Evolutionary conservation across 2,113 vertebrate genomes (phyloP).

Genomic region (Pangasianodon hypophthalmus): DNA sequence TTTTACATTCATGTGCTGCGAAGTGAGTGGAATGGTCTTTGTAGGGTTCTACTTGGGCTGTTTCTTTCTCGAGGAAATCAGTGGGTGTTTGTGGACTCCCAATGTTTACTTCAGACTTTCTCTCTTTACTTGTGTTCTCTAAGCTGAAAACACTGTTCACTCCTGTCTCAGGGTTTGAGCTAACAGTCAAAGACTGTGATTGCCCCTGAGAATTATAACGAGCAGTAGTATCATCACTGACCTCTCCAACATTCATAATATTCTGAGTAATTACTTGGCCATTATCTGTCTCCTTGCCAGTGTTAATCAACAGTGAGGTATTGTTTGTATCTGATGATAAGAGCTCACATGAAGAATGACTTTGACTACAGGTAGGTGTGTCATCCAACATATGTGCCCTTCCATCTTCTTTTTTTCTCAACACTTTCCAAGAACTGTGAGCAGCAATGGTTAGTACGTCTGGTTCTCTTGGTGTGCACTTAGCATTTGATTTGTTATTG

Average conservation of each 20-base stretch:
- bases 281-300: neutral
- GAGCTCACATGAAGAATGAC: neutral
- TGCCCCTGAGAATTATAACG: neutral
- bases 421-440: neutral
- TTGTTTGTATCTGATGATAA: neutral
- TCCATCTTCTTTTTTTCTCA: neutral
- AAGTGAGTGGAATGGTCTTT: neutral
- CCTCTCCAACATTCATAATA: neutral
- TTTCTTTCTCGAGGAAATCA: neutral
- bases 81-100: neutral
- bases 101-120: neutral
- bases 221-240: neutral
- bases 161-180: neutral
- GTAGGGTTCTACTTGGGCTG: neutral
- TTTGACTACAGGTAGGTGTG: neutral
- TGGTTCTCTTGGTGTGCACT: neutral
- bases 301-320: neutral
- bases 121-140: conserved; percentile 15
- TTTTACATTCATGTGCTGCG: neutral
- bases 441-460: neutral
- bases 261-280: neutral
- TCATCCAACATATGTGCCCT: neutral
- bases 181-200: neutral
- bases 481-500: neutral
- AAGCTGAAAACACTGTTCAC: neutral